Percentiles rank a stretch among this genome's conserved stretches.
Evolutionary conservation across 1,140 invertebrate species (phyloP).

Genomic region (Pachypeltis micranthus): DNA sequence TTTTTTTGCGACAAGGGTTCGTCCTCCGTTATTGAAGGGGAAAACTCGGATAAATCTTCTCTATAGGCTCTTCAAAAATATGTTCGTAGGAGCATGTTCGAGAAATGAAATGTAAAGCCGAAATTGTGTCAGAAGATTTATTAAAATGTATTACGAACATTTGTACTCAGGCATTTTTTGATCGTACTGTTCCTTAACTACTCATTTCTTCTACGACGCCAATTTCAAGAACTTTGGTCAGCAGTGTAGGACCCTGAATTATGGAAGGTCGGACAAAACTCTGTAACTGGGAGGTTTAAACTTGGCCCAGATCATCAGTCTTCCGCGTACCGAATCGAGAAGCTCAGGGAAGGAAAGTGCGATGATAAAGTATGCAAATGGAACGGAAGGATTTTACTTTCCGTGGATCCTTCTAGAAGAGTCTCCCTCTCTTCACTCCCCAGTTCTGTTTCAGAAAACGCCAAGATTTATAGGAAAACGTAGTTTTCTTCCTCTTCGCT

Average conservation of each 20-base stretch:
- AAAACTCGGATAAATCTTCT: too few species aligned
- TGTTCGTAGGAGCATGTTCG: too few species aligned
- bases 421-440: background rate
- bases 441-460: background rate
- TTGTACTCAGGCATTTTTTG: too few species aligned
- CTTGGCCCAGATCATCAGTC: background rate
- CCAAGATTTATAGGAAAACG: background rate
- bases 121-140: too few species aligned
- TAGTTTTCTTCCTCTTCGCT: background rate
- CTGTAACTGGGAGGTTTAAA: too few species aligned
- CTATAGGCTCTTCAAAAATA: too few species aligned
- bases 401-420: background rate
- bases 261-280: background rate
- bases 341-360: background rate
- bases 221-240: too few species aligned
- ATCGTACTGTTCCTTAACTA: background rate
- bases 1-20: too few species aligned
- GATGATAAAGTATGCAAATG: slow-evolving; percentile 4
- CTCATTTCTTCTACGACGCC: background rate
- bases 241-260: too few species aligned
- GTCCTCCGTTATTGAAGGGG: too few species aligned
- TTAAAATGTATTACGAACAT: too few species aligned
- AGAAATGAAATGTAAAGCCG: too few species aligned
- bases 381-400: slow-evolving; percentile 2
- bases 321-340: background rate